Conservation (phyloP, 2,888 invertebrate genomes). For the Apotomis turbidana region DNA sequence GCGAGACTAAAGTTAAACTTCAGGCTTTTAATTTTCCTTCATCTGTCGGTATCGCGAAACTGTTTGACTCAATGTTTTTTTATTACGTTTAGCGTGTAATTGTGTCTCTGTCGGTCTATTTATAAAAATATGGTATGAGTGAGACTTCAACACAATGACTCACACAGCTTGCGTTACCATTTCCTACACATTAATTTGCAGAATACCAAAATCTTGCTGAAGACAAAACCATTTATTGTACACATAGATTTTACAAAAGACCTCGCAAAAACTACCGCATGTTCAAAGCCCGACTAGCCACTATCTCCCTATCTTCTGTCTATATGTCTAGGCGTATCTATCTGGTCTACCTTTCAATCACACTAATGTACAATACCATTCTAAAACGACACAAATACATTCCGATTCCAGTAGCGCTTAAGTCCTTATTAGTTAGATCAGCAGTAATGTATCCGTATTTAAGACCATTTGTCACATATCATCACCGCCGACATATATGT, state of each 20-base stretch:
- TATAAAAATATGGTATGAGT: too few relatives aligned
- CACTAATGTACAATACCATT: conserved; percentile 19
- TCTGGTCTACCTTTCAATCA: conserved; percentile 34
- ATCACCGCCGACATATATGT: conserved; percentile 24
- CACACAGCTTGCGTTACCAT: background rate
- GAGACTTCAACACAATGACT: too few relatives aligned
- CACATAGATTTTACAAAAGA: conserved; percentile 5
- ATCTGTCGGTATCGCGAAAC: too few relatives aligned
- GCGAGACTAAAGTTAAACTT: too few relatives aligned
- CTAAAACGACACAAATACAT: conserved; percentile 5
- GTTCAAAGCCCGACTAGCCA: conserved; percentile 1
- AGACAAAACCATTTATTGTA: conserved; percentile 7
- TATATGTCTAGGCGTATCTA: conserved; percentile 23
- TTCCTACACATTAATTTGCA: conserved; percentile 1
- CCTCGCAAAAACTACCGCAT: conserved; percentile 12
- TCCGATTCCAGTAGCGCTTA: background rate
- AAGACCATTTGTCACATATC: conserved; percentile 33
- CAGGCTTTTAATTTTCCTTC: too few relatives aligned
- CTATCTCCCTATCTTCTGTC: conserved; percentile 23
- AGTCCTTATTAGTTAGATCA: background rate
- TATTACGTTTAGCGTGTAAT: too few relatives aligned
- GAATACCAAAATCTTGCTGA: background rate
- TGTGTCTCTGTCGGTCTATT: too few relatives aligned
- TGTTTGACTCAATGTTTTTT: too few relatives aligned
- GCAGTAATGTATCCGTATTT: conserved; percentile 22